Base-by-base conservation (phyloP, 2,113 vertebrate genomes). In the Buteo buteo region DNA sequence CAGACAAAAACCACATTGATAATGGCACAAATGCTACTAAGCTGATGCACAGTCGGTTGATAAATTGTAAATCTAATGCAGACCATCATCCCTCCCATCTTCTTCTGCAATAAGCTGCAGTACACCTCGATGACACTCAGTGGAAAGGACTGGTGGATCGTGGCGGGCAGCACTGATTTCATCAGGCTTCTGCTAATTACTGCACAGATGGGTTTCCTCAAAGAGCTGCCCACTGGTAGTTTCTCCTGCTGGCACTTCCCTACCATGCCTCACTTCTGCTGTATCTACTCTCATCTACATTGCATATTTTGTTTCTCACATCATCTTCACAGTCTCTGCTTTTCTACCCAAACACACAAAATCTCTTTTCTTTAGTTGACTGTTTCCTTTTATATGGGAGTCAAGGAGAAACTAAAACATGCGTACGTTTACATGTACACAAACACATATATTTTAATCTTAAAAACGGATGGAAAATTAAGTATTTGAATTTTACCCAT, bases 51-150 rank as follows among this genome's bases (percentile, higher is more conserved):
- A 2, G 66, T 3, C 12, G 19, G 21, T 6, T 4, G 21, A 58
- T 12, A 32, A 49, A 28, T 1, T 19, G 31, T 9, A 28, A 61
- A 28, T 16, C 22, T 32, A 49, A 36, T 0, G 2, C 36, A 62
- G 72, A 58, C 8, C 58, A 6, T 6, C 34, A 13, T 2, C 19
- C 16, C 38, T n/a, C 65, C 17, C 28, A 13, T 16, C 49, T 24
- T 45, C 1, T 20, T 20, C 47, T 40, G 29, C 34, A 61, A 21
- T 22, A 20, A 40, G 57, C 44, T 15, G 21, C 2, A 11, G 9
- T 0, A 4, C 7, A 57, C 57, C 49, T 32, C 4, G 5, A 4
- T 0, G 14, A 67, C 45, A 15, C 3, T 3, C 3, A 4, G 18
- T 16, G 24, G 49, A 67, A 66, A 40, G 36, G 16, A 40, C 26